Evolutionary conservation across 2,888 invertebrate genomes (phyloP).

Genomic region (Yponomeuta cagnagella): DNA sequence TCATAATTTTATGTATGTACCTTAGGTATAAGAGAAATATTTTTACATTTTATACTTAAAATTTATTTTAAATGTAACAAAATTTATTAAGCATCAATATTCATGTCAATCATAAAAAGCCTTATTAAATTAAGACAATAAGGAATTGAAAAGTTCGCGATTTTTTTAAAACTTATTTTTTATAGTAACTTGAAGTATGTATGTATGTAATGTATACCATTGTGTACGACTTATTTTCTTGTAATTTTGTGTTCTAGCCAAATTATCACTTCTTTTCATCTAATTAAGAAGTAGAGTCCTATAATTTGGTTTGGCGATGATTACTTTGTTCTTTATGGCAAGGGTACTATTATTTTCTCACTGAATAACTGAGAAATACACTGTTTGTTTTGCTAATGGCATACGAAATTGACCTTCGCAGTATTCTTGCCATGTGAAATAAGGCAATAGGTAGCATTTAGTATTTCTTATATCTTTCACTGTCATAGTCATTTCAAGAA

Average conservation of each 20-base stretch:
- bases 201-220: neutral
- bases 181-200: neutral
- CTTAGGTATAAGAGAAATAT: conserved; percentile 23
- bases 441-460: neutral
- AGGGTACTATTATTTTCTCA: no score
- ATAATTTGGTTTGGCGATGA: neutral
- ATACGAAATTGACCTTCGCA: no score
- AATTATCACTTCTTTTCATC: neutral
- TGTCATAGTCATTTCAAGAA: neutral
- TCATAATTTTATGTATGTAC: conserved; percentile 21
- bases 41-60: conserved; percentile 29
- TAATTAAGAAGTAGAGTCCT: neutral
- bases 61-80: conserved; percentile 15
- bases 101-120: conserved; percentile 38
- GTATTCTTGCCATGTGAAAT: no score
- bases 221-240: neutral
- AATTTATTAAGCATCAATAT: conserved; percentile 26
- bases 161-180: conserved; percentile 13
- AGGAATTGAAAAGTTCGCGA: conserved; percentile 7
- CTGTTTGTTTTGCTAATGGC: no score
- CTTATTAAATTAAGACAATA: conserved; percentile 44
- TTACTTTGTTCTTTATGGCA: no score
- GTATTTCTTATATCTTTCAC: neutral
- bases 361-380: no score
- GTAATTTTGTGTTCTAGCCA: neutral